These are phyloP conservation scores for Cherax destructor DNA, from an alignment of 1,140 invertebrate species.

Conservation along the genomic window DNA sequence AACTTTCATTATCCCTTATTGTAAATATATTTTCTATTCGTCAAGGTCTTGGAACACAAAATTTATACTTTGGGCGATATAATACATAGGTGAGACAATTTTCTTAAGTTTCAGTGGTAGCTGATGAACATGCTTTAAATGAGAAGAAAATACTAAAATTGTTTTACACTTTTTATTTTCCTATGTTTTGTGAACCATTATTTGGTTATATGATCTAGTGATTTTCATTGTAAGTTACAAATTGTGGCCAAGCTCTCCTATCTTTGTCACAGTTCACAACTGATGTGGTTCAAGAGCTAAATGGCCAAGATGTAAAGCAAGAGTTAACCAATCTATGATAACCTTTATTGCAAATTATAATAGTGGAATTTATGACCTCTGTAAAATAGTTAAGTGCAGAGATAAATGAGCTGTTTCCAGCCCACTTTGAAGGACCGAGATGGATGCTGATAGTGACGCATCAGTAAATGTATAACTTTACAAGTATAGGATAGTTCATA, in stretches of 20 bases:
- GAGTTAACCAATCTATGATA: constrained; percentile 13
- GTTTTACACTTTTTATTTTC: constrained; percentile 59
- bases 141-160: background rate
- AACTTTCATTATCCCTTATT: too few relatives aligned
- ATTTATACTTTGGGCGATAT: too few relatives aligned
- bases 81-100: too few relatives aligned
- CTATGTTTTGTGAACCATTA: constrained; percentile 49
- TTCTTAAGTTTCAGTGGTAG: too few relatives aligned
- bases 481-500: constrained; percentile 21
- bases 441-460: constrained; percentile 24
- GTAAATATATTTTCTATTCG: too few relatives aligned
- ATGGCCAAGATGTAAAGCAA: constrained; percentile 34
- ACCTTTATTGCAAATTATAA: constrained; percentile 18
- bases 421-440: background rate
- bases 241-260: constrained; percentile 48
- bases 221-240: constrained; percentile 58
- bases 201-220: constrained; percentile 39
- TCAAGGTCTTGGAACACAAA: too few relatives aligned
- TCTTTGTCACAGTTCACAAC: constrained; percentile 8
- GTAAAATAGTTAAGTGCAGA: constrained; percentile 30
- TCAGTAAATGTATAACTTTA: constrained; percentile 38
- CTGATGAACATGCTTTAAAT: background rate
- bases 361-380: constrained; percentile 30
- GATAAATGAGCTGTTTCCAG: background rate
- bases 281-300: constrained; percentile 35